Conservation (phyloP, 2,113 vertebrate genomes). For the Salvelinus namaycush region DNA sequence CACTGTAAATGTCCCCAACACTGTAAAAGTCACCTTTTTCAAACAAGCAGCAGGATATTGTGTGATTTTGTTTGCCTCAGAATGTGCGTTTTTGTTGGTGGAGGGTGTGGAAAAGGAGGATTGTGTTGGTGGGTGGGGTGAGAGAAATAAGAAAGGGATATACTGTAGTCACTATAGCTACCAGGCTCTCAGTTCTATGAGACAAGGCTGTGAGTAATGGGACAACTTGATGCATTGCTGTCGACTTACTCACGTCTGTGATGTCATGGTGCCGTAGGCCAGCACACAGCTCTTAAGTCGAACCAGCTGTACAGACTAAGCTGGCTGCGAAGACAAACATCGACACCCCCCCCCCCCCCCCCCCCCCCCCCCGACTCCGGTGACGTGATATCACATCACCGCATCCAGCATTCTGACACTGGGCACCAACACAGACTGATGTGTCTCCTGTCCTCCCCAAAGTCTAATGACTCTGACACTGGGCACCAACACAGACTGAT, state of each 20-base stretch:
- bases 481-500: too few species aligned
- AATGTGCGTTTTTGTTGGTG: not conserved
- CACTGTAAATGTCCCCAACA: conserved; percentile 5
- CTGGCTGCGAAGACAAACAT: not conserved
- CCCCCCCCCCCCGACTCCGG: not conserved
- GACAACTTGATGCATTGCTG: not conserved
- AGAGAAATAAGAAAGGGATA: not conserved
- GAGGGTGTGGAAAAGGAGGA: not conserved
- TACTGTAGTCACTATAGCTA: too few species aligned
- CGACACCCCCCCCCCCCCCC: too few species aligned
- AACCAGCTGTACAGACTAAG: too few species aligned
- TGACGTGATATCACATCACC: not conserved
- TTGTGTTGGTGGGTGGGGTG: not conserved
- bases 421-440: too few species aligned
- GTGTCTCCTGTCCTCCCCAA: too few species aligned
- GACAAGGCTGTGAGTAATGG: not conserved
- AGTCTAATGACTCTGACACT: too few species aligned
- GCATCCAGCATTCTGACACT: not conserved
- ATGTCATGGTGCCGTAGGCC: not conserved
- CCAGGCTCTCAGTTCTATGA: too few species aligned
- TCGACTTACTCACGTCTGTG: not conserved
- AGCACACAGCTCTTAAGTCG: too few species aligned
- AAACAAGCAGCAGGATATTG: not conserved
- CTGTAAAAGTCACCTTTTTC: conserved; percentile 6
- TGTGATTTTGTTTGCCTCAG: not conserved